phyloP scores from a whole-genome alignment of 2,797 vertebrate species.

The Spinibarbus caldwelli region DNA sequence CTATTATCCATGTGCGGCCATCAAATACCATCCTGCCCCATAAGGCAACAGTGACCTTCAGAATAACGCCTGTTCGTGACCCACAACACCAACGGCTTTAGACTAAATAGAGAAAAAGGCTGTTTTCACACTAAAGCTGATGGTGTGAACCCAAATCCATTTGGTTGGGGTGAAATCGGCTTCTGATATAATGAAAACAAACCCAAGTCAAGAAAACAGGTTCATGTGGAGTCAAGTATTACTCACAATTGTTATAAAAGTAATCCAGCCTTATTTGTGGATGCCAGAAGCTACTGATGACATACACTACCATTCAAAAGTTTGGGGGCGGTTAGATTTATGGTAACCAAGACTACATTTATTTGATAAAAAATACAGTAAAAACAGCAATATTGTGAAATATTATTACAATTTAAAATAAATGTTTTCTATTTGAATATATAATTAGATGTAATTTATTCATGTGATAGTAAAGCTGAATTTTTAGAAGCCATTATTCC shows the following conservation, averaged over 20 bases:
- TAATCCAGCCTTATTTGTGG: background rate
- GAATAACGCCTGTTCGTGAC: conserved; percentile 12
- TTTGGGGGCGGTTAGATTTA: background rate
- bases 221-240: background rate
- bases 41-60: conserved; percentile 28
- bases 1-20: background rate
- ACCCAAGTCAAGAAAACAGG: background rate
- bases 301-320: background rate
- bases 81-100: background rate
- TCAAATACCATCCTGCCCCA: conserved; percentile 22
- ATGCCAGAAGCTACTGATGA: background rate
- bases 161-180: background rate
- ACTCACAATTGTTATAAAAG: background rate
- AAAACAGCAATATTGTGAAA: background rate
- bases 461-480: background rate
- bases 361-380: background rate
- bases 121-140: background rate
- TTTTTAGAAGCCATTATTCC: background rate
- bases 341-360: background rate
- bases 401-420: background rate
- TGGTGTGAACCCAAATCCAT: background rate
- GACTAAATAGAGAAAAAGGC: background rate
- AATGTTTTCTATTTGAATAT: background rate
- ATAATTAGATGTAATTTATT: background rate
- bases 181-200: background rate